Evolutionary conservation across 1,140 invertebrate species (phyloP).

Genomic region (Rhizoglyphus robini): DNA sequence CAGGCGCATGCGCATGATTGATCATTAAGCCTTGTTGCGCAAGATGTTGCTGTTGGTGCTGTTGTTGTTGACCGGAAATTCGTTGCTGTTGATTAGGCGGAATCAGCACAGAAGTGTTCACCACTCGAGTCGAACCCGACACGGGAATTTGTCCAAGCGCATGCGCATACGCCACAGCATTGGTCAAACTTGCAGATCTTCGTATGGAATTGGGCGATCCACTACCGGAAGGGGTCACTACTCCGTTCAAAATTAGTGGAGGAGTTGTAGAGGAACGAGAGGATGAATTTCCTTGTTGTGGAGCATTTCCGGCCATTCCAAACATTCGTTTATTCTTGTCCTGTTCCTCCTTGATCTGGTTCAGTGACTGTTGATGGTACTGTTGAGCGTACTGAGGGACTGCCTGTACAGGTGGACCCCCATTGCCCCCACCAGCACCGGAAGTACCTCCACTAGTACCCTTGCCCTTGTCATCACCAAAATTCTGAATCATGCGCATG

Average conservation of each 20-base stretch:
- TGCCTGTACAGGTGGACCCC: too few relatives aligned
- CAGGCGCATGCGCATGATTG: neutral
- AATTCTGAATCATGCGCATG: neutral
- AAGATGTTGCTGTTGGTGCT: neutral
- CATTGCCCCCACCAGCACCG: too few relatives aligned
- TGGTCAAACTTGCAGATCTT: neutral
- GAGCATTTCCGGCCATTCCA: neutral
- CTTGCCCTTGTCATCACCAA: neutral
- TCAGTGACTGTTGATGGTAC: neutral
- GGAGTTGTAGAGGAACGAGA: neutral
- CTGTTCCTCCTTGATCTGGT: slow-evolving; percentile 7
- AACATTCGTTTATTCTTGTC: neutral
- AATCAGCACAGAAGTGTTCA: too few relatives aligned
- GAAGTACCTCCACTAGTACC: too few relatives aligned
- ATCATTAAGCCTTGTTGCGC: neutral
- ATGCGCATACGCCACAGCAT: neutral
- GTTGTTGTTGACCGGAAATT: neutral
- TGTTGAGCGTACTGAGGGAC: too few relatives aligned
- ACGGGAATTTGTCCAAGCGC: neutral
- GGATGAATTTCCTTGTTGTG: neutral
- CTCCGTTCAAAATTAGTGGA: neutral
- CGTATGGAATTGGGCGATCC: neutral
- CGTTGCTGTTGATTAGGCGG: too few relatives aligned
- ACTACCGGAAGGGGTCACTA: neutral
- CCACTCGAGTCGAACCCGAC: too few relatives aligned